Base-by-base conservation (phyloP, 2,888 invertebrate genomes). In the Prosapia bicincta region DNA sequence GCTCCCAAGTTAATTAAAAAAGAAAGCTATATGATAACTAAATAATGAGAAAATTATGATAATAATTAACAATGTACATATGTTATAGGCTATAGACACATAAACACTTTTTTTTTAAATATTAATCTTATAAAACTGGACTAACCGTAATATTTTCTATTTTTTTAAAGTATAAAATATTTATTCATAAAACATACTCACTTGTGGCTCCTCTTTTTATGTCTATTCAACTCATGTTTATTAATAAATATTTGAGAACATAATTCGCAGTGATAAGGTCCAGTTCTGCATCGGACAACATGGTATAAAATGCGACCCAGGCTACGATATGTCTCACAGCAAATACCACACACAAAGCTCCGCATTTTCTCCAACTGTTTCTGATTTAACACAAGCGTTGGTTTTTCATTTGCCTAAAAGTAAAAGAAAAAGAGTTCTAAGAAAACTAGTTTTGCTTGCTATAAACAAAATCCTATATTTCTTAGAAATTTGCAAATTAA, bases 141-240 rank as follows among this genome's bases (percentile, higher is more conserved):
- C n/a, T n/a, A n/a, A n/a, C n/a, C n/a, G n/a, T n/a, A n/a, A n/a
- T n/a, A n/a, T n/a, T n/a, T n/a, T n/a, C n/a, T n/a, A n/a, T n/a
- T n/a, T n/a, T n/a, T n/a, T n/a, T n/a, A n/a, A n/a, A n/a, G n/a
- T n/a, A n/a, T n/a, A n/a, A n/a, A n/a, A n/a, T n/a, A n/a, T n/a
- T n/a, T n/a, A n/a, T n/a, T n/a, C n/a, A n/a, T n/a, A 54, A 54
- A 3, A 54, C n/a, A 54, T 2, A 71, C 75, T 71, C 15, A 75
- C 75, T 75, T 75, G 67, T 75, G 75, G 0, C 43, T 38, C 26
- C 68, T 71, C 75, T 75, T 75, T 54, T 75, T 75, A 66, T 75
- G 75, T 1, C 68, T 43, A 26, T 75, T 75, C 26, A 75, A 43
- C 20, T 71, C 67, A 6, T 71, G 71, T 23, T 43, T 71, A 38